Evolutionary conservation across 2,888 invertebrate genomes (phyloP).

Genomic region (Dryadula phaetusa): DNA sequence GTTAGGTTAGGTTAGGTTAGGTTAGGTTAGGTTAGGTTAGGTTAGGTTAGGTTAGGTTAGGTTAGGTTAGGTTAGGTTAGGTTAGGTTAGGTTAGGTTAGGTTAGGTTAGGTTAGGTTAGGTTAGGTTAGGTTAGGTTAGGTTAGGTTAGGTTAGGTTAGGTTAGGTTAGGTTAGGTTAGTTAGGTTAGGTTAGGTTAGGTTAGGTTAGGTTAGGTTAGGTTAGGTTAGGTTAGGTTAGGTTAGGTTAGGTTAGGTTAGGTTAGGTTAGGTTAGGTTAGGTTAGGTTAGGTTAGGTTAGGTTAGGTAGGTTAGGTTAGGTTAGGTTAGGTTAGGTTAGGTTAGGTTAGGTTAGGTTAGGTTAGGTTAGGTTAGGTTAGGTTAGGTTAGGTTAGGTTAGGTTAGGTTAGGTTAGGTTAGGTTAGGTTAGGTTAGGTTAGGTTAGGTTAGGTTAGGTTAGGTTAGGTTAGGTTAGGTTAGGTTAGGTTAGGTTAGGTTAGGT

Average conservation of each 20-base stretch:
- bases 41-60: conserved; percentile 31
- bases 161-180: conserved; percentile 29
- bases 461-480: conserved; percentile 43
- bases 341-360: conserved; percentile 44
- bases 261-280: conserved; percentile 28
- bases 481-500: conserved; percentile 35
- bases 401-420: conserved; percentile 45
- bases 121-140: conserved; percentile 31
- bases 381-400: conserved; percentile 44
- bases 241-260: conserved; percentile 23
- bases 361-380: conserved; percentile 42
- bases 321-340: conserved; percentile 43
- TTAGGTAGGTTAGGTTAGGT: conserved; percentile 42
- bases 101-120: conserved; percentile 35
- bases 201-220: conserved; percentile 30
- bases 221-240: conserved; percentile 28
- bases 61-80: conserved; percentile 27
- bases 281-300: conserved; percentile 30
- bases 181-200: conserved; percentile 30
- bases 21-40: conserved; percentile 32
- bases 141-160: conserved; percentile 35
- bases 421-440: conserved; percentile 42
- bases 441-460: conserved; percentile 47
- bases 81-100: conserved; percentile 18
- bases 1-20: conserved; percentile 32